Base-by-base conservation (phyloP, 2,113 vertebrate genomes). In the Cinclus mexicanus region DNA sequence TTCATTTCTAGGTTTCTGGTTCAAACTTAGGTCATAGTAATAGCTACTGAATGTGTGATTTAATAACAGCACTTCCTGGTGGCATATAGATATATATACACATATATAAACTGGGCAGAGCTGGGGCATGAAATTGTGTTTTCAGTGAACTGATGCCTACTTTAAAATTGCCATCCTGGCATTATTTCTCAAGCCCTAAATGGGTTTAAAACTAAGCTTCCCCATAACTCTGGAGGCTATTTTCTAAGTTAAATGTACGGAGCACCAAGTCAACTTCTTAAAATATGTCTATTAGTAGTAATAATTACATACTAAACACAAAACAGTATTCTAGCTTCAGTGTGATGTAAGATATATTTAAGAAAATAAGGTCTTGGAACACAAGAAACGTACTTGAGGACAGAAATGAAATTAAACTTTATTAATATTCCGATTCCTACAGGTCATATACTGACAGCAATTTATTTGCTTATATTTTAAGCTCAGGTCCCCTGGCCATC, bases 1-100 rank as follows among this genome's bases (percentile, higher is more conserved):
- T 96, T 96, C 88, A 92, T 96, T 95, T 96, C 68, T 95, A 90
- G 85, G 90, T 88, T 95, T 96, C 90, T 94, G 94, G 96, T 97
- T 97, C 95, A 93, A 96, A 88, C 65, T 37, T 12, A 60, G 94
- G 90, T 96, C 92, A 96, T 5, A 46, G 69, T 10, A 88, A 83
- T 63, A 92, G 85, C 91, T 95, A 83, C 79, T 57, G 70, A 83
- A 94, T 12, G 5, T 81, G 70, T 71, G 92, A 90, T 71, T 96
- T 95, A 89, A 44, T 71, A 94, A 92, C 56, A 75, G 44, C 77
- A 82, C 65, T 72, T 89, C 89, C 57, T 95, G 65, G 78, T 87
- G 49, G 65, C 49, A 83, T 24, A 44, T 22, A 42, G 6, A 87
- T 28, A 10, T 13, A 39, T 42, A 37, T 10, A 69, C 3, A 52